phyloP scores from a whole-genome alignment of 2,888 invertebrate species.

The Stenodera caucasica region DNA sequence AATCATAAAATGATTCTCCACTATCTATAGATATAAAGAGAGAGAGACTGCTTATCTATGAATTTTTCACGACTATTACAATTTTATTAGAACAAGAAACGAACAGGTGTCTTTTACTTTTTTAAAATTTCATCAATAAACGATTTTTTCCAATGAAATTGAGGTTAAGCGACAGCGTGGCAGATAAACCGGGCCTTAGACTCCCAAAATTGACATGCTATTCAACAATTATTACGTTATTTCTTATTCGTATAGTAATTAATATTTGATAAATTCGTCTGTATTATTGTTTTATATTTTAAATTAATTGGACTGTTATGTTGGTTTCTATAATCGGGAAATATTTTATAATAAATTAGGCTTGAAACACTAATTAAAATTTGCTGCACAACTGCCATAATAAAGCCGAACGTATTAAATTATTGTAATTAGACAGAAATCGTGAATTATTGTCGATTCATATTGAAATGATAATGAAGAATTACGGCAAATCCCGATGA shows the following conservation, averaged over 20 bases:
- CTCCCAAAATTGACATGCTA: no score
- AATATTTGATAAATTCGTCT: constrained; percentile 25
- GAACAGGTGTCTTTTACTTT: no score
- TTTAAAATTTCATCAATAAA: no score
- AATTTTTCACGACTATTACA: neutral
- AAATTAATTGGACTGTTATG: constrained; percentile 29
- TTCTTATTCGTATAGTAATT: constrained; percentile 23
- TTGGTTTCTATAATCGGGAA: constrained; percentile 19
- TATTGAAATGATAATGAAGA: constrained; percentile 21
- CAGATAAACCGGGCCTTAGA: no score
- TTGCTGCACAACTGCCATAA: constrained; percentile 24
- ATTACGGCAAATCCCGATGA: constrained; percentile 16
- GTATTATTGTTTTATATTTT: constrained; percentile 21
- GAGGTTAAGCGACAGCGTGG: no score
- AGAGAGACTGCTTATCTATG: no score
- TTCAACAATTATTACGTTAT: no score
- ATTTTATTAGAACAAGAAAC: neutral
- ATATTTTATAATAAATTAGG: constrained; percentile 30
- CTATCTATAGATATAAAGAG: no score
- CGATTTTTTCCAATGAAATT: no score
- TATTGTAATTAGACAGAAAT: constrained; percentile 22
- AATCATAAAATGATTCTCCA: constrained; percentile 16
- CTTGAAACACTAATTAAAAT: constrained; percentile 22
- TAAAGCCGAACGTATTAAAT: constrained; percentile 27
- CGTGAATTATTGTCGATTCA: constrained; percentile 28